Conservation (phyloP, 2,797 vertebrate species). For the Ciconia nigra region DNA sequence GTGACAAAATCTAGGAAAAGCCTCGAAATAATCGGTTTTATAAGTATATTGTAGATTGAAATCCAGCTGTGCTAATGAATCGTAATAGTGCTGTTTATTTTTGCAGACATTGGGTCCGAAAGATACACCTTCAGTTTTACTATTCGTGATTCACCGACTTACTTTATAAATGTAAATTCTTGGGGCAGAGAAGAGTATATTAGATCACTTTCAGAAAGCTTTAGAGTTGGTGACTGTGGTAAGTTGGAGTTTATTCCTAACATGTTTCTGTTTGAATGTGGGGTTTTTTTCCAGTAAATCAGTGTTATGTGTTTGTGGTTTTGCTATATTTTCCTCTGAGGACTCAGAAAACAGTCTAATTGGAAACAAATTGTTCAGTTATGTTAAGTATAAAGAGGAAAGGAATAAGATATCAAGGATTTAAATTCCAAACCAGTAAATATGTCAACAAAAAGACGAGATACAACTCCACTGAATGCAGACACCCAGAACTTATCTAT, state of each 20-base stretch:
- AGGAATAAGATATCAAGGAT: not conserved
- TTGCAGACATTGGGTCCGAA: conserved; percentile 86
- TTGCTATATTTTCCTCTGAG: conserved; percentile 32
- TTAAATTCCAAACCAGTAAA: conserved; percentile 19
- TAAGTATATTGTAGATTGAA: not conserved
- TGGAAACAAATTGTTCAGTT: conserved; percentile 51
- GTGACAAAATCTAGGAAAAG: not conserved
- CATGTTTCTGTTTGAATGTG: not conserved
- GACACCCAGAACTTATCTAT: not conserved
- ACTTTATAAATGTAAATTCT: conserved; percentile 86
- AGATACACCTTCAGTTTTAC: conserved; percentile 92
- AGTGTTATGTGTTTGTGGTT: not conserved
- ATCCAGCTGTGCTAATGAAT: not conserved
- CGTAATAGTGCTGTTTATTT: not conserved
- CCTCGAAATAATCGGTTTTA: accelerated
- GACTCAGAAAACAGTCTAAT: conserved; percentile 21
- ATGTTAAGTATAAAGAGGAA: not conserved
- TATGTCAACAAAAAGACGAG: conserved; percentile 3
- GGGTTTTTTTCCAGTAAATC: not conserved
- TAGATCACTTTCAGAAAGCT: conserved; percentile 81
- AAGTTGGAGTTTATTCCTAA: conserved; percentile 50
- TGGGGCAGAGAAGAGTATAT: conserved; percentile 89
- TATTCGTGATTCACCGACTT: conserved; percentile 85
- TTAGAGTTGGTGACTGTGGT: conserved; percentile 90
- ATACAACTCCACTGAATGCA: not conserved